Evolutionary conservation across 2,888 invertebrate genomes (phyloP).

Genomic region (Peribatodes rhomboidaria): DNA sequence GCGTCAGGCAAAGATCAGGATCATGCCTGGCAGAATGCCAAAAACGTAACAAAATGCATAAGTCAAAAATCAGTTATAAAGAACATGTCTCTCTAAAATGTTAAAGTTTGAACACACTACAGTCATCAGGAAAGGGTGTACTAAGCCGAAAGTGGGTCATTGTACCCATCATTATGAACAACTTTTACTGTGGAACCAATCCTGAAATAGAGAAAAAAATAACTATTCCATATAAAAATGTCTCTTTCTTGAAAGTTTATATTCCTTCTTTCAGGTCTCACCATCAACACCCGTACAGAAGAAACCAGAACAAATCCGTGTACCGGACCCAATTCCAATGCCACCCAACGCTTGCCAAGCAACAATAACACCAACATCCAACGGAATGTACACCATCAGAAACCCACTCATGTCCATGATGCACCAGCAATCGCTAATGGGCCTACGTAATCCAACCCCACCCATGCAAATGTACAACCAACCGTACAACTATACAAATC

Average conservation of each 20-base stretch:
- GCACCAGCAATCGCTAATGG: conserved; percentile 78
- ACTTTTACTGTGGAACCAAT: too few relatives aligned
- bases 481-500: conserved; percentile 69
- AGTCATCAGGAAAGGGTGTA: too few relatives aligned
- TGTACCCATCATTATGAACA: too few relatives aligned
- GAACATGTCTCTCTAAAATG: too few relatives aligned
- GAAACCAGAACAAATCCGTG: conserved; percentile 71
- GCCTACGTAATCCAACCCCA: conserved; percentile 59
- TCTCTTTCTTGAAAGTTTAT: background rate
- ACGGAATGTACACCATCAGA: conserved; percentile 94
- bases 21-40: too few relatives aligned
- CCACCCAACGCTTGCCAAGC: conserved; percentile 81
- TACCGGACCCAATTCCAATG: conserved; percentile 82
- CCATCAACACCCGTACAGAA: conserved; percentile 57
- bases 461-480: conserved; percentile 56
- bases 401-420: conserved; percentile 89
- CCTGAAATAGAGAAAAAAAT: too few relatives aligned
- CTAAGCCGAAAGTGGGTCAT: too few relatives aligned
- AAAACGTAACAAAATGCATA: too few relatives aligned
- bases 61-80: too few relatives aligned
- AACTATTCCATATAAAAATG: too few relatives aligned
- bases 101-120: too few relatives aligned
- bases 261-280: conserved; percentile 19
- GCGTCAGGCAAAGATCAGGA: too few relatives aligned
- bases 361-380: conserved; percentile 82